Evolutionary conservation across 2,113 vertebrate species (phyloP), one percentile per base, ranked within the genome.

Genomic region (Fukomys damarensis): DNA sequence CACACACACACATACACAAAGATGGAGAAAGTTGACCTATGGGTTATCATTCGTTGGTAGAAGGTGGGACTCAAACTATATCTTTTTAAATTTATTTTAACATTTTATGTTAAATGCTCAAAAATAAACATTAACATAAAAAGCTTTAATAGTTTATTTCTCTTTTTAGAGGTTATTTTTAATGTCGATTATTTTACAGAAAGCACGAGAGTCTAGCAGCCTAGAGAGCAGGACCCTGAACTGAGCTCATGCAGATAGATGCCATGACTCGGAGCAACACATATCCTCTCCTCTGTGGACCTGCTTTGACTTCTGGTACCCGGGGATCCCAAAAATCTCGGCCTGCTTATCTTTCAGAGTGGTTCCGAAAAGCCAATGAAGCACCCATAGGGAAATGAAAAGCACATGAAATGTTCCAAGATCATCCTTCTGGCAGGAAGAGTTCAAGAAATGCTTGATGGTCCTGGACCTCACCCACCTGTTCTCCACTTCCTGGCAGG

Each of bases 121-220:
- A 61, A 93, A 92, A 68, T 84, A 74, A 88, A 41, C 14, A 84
- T 30, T n/a, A 84, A 70, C 4, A 80, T 54, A 80, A 86, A 90
- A 22, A 49, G 3, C 43, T 79, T n/a, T 4, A 4, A 87, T 68
- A 22, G 17, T 58, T 81, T 85, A 3, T 65, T 86, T 90, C 52
- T 16, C 58, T 84, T 65, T 30, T 68, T 4, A 43, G 86, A 86
- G 54, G 5, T 66, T 68, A 20, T 61, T 81, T 81, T 52, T 20
- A 77, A 65, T 7, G 11, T 43, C 38, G 19, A 32, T 54, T 86
- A 16, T 30, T 63, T 56, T 58, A 61, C 46, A 38, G 46, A 10
- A 65, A 54, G 8, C 41, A 1, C 35, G 2, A 20, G 32, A 32
- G 11, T n/a, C 20, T 0, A 7, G 35, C 38, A 63, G 49, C 7